Base-by-base conservation (phyloP, 1,140 invertebrate species). In the Scaptomyza hsui region DNA sequence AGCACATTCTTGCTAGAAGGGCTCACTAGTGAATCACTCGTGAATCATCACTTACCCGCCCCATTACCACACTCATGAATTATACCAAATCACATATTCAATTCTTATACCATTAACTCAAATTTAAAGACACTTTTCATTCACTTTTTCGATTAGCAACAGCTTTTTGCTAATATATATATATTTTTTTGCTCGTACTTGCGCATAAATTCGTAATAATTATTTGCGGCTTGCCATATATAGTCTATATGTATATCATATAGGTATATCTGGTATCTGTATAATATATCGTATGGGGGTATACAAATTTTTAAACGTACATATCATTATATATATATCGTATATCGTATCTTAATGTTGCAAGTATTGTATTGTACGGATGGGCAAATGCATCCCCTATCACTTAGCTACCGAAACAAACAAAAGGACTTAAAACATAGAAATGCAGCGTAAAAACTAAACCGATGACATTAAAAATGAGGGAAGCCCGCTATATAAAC, bases 161-260 rank as follows among this genome's bases (percentile, higher is more conserved):
- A 53, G 55, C 60, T 60, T 47, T 29, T 68, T 83, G 29, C 56
- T 70, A 52, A 49, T 80, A 63, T 76, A 69, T 29, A 9, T 29
- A 21, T 21, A 21, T 29, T 37, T 37, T 80, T 85, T 80, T 68
- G 65, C 63, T 85, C 45, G 21, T 71, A 56, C 41, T 69, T 88
- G 78, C 82, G 82, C 82, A 88, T 86, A 86, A 86, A 86, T 86
- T 86, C 82, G 82, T 86, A 78, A 53, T 78, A 82, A 67, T 78
- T 83, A 83, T 83, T 75, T 80, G 65, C 81, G 72, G 72, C 81
- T 86, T 75, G 45, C 57, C 68, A 65, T 85, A 32, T 47, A 29
- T 73, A 12, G 1, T 32, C 32, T 37, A 42, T 60, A 53, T 60
- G 62, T 63, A 55, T 49, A 53, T 72, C 68, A 63, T 74, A 65